A percentile compares a stretch with the other conserved stretches of the same genome.
phyloP scores from a whole-genome alignment of 2,797 vertebrate genomes.

The Myiothlypis chrysogaster region DNA sequence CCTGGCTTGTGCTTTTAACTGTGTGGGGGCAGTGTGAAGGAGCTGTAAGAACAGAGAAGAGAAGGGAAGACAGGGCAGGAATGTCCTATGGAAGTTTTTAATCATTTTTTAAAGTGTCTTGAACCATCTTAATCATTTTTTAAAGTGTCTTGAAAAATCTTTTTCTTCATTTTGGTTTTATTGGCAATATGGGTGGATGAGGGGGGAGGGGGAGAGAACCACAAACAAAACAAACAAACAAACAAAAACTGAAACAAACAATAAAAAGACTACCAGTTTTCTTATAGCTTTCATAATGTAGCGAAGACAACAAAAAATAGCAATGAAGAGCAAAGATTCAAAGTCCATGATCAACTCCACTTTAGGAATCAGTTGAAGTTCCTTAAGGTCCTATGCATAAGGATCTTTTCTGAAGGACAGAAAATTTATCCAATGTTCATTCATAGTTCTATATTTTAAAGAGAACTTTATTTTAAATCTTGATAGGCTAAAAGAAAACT shows the following conservation, averaged over 20 bases:
- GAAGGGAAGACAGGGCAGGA: neutral
- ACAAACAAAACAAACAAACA: neutral
- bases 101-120: neutral
- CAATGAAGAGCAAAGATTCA: neutral
- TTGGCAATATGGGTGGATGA: neutral
- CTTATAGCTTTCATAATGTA: neutral
- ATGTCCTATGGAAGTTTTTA: neutral
- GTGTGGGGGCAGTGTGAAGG: neutral
- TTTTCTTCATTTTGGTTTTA: neutral
- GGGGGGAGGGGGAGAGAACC: fast-evolving
- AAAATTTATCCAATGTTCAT: neutral
- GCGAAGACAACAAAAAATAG: neutral
- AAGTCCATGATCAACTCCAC: neutral
- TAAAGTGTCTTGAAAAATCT: neutral
- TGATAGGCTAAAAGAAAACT: neutral
- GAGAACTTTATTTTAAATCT: neutral
- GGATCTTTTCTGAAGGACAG: neutral
- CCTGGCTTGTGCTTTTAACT: conserved; percentile 18
- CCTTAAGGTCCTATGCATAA: neutral
- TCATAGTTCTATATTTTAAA: neutral
- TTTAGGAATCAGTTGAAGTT: neutral
- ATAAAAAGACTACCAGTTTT: neutral
- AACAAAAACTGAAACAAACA: neutral
- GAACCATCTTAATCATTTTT: neutral
- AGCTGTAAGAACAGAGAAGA: neutral